Evolutionary conservation across 2,888 invertebrate species (phyloP).

Genomic region (Erebia ligea): DNA sequence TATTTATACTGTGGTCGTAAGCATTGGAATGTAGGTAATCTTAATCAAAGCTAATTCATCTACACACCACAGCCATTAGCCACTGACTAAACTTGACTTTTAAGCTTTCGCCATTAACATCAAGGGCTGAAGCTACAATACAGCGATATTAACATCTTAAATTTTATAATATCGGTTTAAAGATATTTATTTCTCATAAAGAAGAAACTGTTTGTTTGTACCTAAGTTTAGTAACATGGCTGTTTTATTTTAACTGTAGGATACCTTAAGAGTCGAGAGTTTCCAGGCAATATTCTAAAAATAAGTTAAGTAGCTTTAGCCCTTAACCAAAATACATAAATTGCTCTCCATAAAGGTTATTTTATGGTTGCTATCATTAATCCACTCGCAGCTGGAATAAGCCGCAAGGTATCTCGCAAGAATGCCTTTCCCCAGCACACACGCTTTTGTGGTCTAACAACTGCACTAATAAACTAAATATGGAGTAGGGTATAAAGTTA

Average conservation of each 20-base stretch:
- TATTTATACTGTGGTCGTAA: conserved; percentile 2
- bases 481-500: no score
- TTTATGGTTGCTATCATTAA: not conserved
- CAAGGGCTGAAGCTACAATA: not conserved
- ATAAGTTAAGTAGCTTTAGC: not conserved
- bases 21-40: not conserved
- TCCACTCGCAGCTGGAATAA: not conserved
- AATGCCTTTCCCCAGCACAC: conserved; percentile 6
- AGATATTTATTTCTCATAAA: no score
- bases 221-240: no score
- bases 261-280: not conserved
- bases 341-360: not conserved
- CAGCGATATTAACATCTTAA: not conserved
- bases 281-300: not conserved
- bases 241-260: no score
- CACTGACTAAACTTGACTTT: not conserved
- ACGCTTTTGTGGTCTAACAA: not conserved
- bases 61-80: not conserved
- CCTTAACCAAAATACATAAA: not conserved
- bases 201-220: no score
- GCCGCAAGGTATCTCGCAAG: not conserved
- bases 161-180: not conserved
- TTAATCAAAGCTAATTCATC: not conserved
- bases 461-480: not conserved
- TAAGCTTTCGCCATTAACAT: not conserved